Evolutionary conservation across 2,113 vertebrate genomes (phyloP).

Genomic region (Cichladusa arquata): DNA sequence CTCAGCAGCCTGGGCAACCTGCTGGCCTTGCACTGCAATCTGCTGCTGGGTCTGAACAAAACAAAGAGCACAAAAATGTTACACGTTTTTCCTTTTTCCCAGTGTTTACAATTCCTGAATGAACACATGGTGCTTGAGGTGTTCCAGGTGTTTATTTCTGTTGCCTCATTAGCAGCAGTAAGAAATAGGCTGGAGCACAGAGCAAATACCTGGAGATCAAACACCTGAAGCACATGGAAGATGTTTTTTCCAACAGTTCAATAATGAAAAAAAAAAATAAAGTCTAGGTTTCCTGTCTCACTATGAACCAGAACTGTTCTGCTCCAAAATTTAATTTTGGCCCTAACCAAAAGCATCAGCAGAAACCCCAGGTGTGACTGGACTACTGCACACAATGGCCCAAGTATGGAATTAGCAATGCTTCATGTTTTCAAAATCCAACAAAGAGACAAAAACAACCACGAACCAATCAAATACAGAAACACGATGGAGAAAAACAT

Average conservation of each 20-base stretch:
- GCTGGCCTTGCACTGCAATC: conserved; percentile 96
- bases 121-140: conserved; percentile 1
- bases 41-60: conserved; percentile 86
- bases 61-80: background rate
- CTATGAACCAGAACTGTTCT: background rate
- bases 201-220: background rate
- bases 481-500: conserved; percentile 55
- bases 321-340: background rate
- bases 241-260: background rate
- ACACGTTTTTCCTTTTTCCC: background rate
- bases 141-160: background rate
- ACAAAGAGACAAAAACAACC: conserved; percentile 23
- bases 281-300: background rate
- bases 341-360: background rate
- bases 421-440: background rate
- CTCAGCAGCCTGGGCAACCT: conserved; percentile 95
- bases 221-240: background rate
- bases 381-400: conserved; percentile 3
- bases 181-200: conserved; percentile 30
- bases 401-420: conserved; percentile 8
- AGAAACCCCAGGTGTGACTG: background rate
- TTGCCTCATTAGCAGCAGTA: background rate
- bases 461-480: conserved; percentile 40
- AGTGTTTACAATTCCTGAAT: background rate
- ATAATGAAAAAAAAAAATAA: background rate